Evolutionary conservation across 2,113 vertebrate species (phyloP).

Genomic region (Otocyon megalotis): DNA sequence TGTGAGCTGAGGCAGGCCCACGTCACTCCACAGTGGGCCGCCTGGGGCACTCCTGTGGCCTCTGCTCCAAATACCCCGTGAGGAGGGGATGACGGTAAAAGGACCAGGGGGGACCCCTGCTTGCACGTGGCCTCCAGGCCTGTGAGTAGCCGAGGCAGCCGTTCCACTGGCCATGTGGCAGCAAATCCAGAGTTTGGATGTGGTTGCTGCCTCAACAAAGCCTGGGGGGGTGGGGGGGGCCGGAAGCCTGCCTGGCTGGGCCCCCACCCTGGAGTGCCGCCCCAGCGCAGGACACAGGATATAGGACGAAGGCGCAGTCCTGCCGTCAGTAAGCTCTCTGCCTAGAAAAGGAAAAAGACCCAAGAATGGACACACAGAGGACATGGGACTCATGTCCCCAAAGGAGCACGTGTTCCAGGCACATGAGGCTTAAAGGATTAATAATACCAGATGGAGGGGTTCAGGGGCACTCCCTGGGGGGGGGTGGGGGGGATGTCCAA

Average conservation of each 20-base stretch:
- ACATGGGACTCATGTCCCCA: not conserved
- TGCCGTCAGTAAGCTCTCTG: not conserved
- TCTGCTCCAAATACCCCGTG: fast-evolving
- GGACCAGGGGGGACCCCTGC: not conserved
- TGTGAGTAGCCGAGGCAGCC: not conserved
- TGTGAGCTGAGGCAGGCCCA: not conserved
- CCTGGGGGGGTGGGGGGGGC: too few relatives aligned
- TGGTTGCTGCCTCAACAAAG: fast-evolving
- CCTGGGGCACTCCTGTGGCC: not conserved
- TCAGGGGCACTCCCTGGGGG: not conserved
- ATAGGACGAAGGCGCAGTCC: not conserved
- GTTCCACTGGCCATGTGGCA: fast-evolving
- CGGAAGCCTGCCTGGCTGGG: not conserved
- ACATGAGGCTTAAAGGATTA: fast-evolving
- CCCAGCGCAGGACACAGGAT: not conserved
- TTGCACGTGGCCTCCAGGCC: not conserved
- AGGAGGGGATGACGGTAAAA: not conserved
- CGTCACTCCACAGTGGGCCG: not conserved
- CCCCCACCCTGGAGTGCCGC: not conserved
- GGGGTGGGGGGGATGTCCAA: not conserved
- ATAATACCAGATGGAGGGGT: fast-evolving
- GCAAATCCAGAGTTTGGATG: too few relatives aligned
- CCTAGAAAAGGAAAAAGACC: not conserved
- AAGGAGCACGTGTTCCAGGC: not conserved
- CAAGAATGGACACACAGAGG: not conserved